phyloP scores from a whole-genome alignment of 1,140 invertebrate species.

The Ctenoplectra terminalis region DNA sequence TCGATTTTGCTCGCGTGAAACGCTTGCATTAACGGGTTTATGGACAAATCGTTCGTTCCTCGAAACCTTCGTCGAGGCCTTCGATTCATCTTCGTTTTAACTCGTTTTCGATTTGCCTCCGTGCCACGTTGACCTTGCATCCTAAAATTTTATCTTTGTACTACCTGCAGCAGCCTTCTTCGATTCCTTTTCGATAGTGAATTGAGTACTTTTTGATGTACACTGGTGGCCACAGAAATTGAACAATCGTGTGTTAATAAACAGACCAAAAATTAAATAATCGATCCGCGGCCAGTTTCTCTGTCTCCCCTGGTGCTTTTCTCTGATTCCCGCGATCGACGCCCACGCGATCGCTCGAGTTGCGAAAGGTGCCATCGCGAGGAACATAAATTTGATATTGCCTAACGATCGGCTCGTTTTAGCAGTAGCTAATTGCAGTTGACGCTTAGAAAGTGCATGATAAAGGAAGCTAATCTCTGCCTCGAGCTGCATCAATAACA shows the following conservation, averaged over 20 bases:
- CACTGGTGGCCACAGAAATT: no score
- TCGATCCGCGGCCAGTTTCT: no score
- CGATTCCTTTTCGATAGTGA: background rate
- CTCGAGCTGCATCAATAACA: background rate
- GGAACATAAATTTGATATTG: background rate
- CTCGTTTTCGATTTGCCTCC: background rate
- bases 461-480: conserved; percentile 2
- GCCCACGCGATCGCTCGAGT: background rate
- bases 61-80: background rate
- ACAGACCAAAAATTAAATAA: no score
- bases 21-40: conserved; percentile 39
- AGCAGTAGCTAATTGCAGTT: conserved; percentile 11
- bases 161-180: background rate
- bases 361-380: background rate
- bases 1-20: conserved; percentile 40
- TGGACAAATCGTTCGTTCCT: conserved; percentile 25
- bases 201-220: no score
- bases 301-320: no score
- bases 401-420: background rate
- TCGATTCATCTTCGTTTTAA: conserved; percentile 5
- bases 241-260: no score
- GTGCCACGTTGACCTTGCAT: no score
- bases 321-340: background rate
- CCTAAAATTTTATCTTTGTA: background rate
- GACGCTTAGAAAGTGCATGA: background rate